phyloP scores from a whole-genome alignment of 2,113 vertebrate species.

The Pelmatolapia mariae region DNA sequence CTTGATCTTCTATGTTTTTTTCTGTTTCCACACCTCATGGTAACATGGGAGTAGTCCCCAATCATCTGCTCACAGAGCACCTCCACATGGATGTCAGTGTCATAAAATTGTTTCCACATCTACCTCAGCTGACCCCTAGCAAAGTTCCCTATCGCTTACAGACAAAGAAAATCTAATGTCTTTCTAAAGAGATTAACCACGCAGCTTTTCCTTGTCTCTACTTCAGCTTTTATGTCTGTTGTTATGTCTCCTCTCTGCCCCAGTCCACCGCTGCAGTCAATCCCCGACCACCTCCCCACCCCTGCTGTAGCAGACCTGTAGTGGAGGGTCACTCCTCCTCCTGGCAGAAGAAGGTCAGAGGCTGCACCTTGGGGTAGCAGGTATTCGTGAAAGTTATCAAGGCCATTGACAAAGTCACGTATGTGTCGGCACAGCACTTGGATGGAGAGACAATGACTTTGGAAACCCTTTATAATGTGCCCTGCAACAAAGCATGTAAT shows the following conservation, averaged over 20 bases:
- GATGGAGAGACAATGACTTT: neutral
- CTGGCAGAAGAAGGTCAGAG: constrained; percentile 76
- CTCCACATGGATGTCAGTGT: constrained; percentile 75
- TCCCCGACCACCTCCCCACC: neutral
- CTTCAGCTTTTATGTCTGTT: neutral
- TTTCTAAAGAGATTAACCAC: neutral
- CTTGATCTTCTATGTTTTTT: neutral
- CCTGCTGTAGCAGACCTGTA: constrained; percentile 59
- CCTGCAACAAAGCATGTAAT: neutral
- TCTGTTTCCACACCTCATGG: constrained; percentile 62
- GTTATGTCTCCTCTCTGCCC: neutral
- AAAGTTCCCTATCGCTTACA: constrained; percentile 71
- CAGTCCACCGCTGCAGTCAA: neutral
- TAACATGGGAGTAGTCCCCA: constrained; percentile 74
- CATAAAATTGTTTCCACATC: constrained; percentile 77
- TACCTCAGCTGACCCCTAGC: constrained; percentile 76
- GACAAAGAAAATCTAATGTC: neutral
- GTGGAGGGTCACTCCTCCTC: constrained; percentile 75
- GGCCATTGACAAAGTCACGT: constrained; percentile 71
- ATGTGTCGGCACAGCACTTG: constrained; percentile 72
- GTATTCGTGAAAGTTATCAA: constrained; percentile 75
- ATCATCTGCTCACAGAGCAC: constrained; percentile 75
- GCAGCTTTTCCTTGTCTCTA: neutral
- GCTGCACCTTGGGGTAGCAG: constrained; percentile 75
- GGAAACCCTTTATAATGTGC: neutral